Evolutionary conservation across 2,113 vertebrate species (phyloP).

Genomic region (Abramis brama): DNA sequence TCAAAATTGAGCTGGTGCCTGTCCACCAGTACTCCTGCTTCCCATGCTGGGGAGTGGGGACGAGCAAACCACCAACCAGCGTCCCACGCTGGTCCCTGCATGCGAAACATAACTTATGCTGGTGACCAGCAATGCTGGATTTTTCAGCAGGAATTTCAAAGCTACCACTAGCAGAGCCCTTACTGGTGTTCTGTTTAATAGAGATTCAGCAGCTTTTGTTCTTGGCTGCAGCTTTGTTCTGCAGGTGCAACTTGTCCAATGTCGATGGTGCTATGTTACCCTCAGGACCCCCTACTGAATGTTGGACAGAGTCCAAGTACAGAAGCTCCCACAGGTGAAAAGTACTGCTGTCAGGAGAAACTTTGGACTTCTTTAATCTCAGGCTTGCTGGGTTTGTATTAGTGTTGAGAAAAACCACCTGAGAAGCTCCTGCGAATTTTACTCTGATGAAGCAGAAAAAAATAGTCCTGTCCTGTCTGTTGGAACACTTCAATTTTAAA

Average conservation of each 20-base stretch:
- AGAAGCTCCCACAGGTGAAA: background rate
- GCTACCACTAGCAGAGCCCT: background rate
- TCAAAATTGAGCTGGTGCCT: too few species aligned
- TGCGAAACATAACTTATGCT: too few species aligned
- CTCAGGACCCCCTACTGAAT: slow-evolving; percentile 7
- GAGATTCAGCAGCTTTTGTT: background rate
- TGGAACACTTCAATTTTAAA: slow-evolving; percentile 11
- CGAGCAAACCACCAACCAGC: too few species aligned
- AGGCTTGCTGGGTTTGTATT: slow-evolving; percentile 8
- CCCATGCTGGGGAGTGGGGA: too few species aligned
- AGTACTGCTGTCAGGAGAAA: background rate
- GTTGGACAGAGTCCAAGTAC: slow-evolving; percentile 1
- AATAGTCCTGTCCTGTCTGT: background rate
- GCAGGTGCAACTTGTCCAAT: background rate
- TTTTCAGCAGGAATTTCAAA: background rate
- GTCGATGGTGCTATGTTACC: background rate
- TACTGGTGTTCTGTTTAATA: background rate
- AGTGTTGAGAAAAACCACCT: background rate
- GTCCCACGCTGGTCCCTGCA: too few species aligned
- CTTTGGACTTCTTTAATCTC: slow-evolving; percentile 16
- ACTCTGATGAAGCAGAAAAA: background rate
- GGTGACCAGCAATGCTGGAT: too few species aligned
- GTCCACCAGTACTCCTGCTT: too few species aligned
- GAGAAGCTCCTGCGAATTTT: background rate
- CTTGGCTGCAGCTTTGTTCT: slow-evolving; percentile 14